Evolutionary conservation across 37 sponge, comb jelly and placozoan genomes (phyloP).

Genomic region (Cliona cf. orientalis): DNA sequence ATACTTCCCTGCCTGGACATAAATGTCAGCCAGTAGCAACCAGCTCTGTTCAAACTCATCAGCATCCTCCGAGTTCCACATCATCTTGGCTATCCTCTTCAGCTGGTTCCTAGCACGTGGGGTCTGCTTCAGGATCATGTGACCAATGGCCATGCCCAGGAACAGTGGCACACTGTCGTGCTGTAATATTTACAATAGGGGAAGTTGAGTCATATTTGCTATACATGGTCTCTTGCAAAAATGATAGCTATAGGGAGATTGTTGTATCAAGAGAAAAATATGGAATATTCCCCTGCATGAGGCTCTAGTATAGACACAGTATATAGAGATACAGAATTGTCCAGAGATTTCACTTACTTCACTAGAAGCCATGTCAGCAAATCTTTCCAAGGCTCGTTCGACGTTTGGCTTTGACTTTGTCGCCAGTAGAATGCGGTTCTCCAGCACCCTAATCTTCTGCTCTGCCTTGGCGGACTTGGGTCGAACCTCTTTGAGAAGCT

Average conservation of each 20-base stretch:
- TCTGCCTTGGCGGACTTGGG: conserved; percentile 48
- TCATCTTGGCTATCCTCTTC: conserved; percentile 89
- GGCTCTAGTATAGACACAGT: too few relatives aligned
- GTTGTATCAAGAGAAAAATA: too few relatives aligned
- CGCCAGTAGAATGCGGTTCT: conserved; percentile 63
- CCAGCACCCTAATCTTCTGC: conserved; percentile 56
- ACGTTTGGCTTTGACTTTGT: conserved; percentile 64
- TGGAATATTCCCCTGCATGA: too few relatives aligned
- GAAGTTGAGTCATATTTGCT: too few relatives aligned
- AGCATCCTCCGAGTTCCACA: conserved; percentile 83
- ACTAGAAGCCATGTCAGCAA: conserved; percentile 71
- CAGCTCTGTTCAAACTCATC: conserved; percentile 91
- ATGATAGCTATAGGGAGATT: too few relatives aligned
- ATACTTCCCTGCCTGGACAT: conserved; percentile 91
- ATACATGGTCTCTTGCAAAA: too few relatives aligned
- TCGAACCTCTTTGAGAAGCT: conserved; percentile 80
- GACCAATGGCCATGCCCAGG: conserved; percentile 90
- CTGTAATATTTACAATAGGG: conserved; percentile 49
- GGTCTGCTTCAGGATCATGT: conserved; percentile 89
- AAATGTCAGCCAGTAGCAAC: conserved; percentile 96
- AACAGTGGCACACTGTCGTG: conserved; percentile 75
- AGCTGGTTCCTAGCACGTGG: conserved; percentile 94
- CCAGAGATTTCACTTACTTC: conserved; percentile 54
- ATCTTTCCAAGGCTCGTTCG: conserved; percentile 79
- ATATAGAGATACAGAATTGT: too few relatives aligned